Conservation (phyloP, 2,113 vertebrate species). For the Narcine bancroftii region DNA sequence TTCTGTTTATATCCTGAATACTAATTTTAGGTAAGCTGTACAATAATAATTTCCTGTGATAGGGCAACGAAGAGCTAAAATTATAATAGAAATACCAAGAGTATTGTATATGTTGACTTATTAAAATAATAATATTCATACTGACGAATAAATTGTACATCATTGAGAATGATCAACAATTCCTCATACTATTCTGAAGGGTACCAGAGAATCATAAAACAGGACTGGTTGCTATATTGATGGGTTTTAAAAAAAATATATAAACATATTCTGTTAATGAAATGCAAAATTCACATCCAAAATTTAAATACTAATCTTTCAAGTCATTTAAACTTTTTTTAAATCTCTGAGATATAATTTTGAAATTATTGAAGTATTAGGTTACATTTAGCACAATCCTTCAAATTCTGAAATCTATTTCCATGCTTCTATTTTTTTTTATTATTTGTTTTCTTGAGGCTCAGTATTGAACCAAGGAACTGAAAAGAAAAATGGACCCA, state of each 20-base stretch:
- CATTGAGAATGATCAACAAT: not conserved
- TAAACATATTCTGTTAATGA: not conserved
- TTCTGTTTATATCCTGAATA: slow-evolving; percentile 42
- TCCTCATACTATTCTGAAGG: not conserved
- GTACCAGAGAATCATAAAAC: not conserved
- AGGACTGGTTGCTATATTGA: not conserved
- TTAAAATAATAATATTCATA: slow-evolving; percentile 23
- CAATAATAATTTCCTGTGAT: not conserved
- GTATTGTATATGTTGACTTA: not conserved
- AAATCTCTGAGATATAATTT: not conserved
- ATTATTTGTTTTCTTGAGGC: not conserved
- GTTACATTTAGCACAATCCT: not conserved
- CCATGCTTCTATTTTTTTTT: too few species aligned
- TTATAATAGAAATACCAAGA: not conserved
- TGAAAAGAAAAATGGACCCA: not conserved
- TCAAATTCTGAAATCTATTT: not conserved
- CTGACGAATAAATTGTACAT: not conserved
- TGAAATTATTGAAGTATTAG: not conserved
- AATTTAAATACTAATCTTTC: not conserved
- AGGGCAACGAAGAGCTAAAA: not conserved
- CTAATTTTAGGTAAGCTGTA: slow-evolving; percentile 31
- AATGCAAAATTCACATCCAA: not conserved
- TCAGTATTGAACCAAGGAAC: not conserved
- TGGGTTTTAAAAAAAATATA: not conserved
- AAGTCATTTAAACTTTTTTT: slow-evolving; percentile 6